A percentile compares a stretch with the other conserved stretches of the same genome.
Conservation (phyloP, 2,113 vertebrate species). For the Gymnarchus niloticus region DNA sequence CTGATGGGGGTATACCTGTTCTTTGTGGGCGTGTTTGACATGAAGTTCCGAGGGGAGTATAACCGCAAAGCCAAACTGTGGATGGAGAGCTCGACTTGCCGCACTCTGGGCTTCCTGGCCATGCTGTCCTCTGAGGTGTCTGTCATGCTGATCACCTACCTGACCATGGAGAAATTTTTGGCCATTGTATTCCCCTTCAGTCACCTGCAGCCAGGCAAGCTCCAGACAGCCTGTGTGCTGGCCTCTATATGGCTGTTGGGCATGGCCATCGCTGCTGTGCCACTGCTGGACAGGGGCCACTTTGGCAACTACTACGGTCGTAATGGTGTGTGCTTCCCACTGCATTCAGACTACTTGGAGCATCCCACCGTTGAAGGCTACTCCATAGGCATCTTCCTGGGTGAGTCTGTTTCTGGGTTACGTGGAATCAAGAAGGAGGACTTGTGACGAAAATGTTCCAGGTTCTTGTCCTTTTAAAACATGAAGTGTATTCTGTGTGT, state of each 20-base stretch:
- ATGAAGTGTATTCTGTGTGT: not conserved
- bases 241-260: conserved; percentile 67
- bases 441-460: not conserved
- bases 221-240: conserved; percentile 61
- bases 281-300: conserved; percentile 66
- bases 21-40: conserved; percentile 69
- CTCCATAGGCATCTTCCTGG: conserved; percentile 78
- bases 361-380: conserved; percentile 67
- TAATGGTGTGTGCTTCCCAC: conserved; percentile 77
- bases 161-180: conserved; percentile 77
- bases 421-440: not conserved
- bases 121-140: conserved; percentile 78
- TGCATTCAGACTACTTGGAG: conserved; percentile 73
- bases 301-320: conserved; percentile 80
- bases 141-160: conserved; percentile 71
- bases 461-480: no score
- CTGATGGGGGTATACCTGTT: conserved; percentile 81
- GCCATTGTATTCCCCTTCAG: conserved; percentile 78
- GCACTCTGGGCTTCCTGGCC: conserved; percentile 69
- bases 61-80: conserved; percentile 72
- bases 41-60: conserved; percentile 73
- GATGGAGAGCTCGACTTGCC: conserved; percentile 73
- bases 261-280: conserved; percentile 67
- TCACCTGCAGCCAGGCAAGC: conserved; percentile 63
- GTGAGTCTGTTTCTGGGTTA: conserved; percentile 47